Conservation (phyloP, 2,797 vertebrate genomes). For the Halcyon badia region DNA sequence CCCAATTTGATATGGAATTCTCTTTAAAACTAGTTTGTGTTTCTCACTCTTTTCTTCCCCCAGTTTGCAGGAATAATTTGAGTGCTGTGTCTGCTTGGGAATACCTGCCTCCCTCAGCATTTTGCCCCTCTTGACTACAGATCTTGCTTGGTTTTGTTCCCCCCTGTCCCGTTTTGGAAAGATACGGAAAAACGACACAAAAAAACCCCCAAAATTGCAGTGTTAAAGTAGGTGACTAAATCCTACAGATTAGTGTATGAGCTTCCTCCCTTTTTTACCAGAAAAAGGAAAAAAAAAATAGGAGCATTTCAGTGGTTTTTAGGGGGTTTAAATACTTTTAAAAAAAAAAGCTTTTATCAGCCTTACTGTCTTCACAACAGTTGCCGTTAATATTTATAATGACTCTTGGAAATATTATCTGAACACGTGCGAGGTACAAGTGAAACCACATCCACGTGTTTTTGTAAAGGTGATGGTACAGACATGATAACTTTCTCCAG, state of each 20-base stretch:
- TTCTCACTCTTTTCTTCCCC: not conserved
- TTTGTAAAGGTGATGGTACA: not conserved
- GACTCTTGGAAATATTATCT: not conserved
- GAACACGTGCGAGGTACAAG: not conserved
- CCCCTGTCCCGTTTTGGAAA: not conserved
- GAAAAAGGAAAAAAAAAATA: too few relatives aligned
- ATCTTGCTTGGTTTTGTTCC: too few relatives aligned
- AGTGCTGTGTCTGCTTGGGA: not conserved
- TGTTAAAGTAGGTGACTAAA: not conserved
- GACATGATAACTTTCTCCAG: not conserved
- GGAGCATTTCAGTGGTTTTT: not conserved
- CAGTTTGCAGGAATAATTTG: not conserved
- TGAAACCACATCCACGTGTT: accelerated
- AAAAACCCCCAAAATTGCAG: not conserved
- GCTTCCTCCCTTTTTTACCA: not conserved
- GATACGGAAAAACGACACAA: not conserved
- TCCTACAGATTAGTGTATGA: not conserved
- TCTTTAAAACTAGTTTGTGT: not conserved
- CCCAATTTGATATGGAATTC: accelerated
- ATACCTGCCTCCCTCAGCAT: not conserved
- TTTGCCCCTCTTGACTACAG: not conserved
- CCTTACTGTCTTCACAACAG: not conserved
- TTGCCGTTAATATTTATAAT: not conserved
- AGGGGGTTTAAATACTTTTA: not conserved
- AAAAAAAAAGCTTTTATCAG: not conserved